These are phyloP conservation scores for Diachasma alloeum DNA, from an alignment of 1,140 invertebrate genomes.

Conservation along the genomic window DNA sequence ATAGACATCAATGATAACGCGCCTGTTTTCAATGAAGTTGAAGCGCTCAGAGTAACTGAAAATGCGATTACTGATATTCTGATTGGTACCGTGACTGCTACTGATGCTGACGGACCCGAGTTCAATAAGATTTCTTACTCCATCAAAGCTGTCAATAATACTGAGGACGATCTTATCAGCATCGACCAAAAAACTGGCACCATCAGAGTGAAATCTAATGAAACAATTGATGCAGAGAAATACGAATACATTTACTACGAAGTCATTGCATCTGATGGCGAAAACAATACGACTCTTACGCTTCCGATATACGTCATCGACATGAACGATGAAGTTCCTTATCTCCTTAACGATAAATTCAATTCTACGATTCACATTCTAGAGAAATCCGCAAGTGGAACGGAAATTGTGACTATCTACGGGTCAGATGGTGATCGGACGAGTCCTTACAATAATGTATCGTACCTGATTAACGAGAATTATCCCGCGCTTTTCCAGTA, in stretches of 20 bases:
- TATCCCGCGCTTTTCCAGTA: conserved; percentile 56
- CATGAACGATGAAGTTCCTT: conserved; percentile 30
- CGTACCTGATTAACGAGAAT: conserved; percentile 40
- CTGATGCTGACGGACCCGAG: conserved; percentile 38
- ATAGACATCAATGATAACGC: conserved; percentile 38
- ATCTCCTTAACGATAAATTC: conserved; percentile 15
- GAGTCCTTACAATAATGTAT: conserved; percentile 39
- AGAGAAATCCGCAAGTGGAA: conserved; percentile 48
- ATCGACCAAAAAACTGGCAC: conserved; percentile 25
- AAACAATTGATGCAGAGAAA: conserved; percentile 33
- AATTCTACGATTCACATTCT: conserved; percentile 23
- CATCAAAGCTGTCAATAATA: conserved; percentile 31
- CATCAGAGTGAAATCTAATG: conserved; percentile 18
- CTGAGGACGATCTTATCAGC: conserved; percentile 16
- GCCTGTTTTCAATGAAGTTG: conserved; percentile 30
- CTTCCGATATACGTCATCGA: conserved; percentile 31
- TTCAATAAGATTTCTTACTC: conserved; percentile 35
- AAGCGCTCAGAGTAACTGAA: conserved; percentile 32
- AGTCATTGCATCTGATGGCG: conserved; percentile 31
- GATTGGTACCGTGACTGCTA: conserved; percentile 34
- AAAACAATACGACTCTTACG: not conserved
- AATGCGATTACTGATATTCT: conserved; percentile 30
- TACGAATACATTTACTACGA: conserved; percentile 34
- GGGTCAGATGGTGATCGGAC: conserved; percentile 65
- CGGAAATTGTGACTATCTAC: conserved; percentile 51